Evolutionary conservation across 2,113 vertebrate species (phyloP).

Genomic region (Rissa tridactyla): DNA sequence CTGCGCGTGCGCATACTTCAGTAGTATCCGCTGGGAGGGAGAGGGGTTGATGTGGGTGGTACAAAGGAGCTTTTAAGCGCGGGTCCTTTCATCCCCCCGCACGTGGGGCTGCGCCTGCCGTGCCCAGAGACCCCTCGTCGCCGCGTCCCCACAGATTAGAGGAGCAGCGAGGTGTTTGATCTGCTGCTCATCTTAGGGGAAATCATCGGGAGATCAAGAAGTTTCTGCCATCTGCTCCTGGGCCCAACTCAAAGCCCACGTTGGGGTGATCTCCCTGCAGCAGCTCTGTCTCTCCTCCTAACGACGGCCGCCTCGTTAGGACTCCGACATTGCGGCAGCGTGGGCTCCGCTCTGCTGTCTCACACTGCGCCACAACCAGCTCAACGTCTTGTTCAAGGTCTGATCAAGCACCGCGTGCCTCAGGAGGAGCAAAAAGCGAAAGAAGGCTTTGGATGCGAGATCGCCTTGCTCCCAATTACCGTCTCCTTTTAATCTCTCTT

Average conservation of each 20-base stretch:
- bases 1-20: background rate
- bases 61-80: background rate
- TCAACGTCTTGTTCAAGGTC: background rate
- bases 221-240: background rate
- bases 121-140: background rate
- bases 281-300: background rate
- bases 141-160: background rate
- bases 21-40: background rate
- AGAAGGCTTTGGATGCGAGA: background rate
- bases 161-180: background rate
- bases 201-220: background rate
- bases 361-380: background rate
- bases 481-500: background rate
- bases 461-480: background rate
- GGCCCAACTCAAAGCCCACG: background rate
- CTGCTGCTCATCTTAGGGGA: background rate
- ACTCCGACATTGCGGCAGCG: background rate
- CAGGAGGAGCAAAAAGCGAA: background rate
- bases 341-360: background rate
- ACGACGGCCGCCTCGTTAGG: rapidly evolving
- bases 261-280: background rate
- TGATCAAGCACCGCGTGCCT: rapidly evolving
- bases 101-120: background rate
- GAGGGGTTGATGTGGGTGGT: background rate
- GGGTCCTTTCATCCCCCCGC: rapidly evolving